A percentile compares a stretch with the other conserved stretches of the same genome.
Conservation (phyloP, 2,113 vertebrate genomes). For the Gadus chalcogrammus region DNA sequence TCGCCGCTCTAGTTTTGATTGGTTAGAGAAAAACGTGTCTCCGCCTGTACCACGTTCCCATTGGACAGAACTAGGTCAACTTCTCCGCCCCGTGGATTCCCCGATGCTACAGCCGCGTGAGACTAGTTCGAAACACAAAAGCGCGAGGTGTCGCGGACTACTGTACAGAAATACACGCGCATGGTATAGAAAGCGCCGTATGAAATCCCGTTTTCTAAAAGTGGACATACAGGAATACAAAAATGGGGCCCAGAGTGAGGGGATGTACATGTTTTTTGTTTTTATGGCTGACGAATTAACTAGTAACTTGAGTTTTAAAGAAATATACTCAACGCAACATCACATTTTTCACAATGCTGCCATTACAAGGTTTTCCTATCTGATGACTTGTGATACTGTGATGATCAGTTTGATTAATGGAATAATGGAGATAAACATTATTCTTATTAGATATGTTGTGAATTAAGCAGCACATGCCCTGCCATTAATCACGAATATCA, state of each 20-base stretch:
- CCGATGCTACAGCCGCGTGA: slow-evolving; percentile 77
- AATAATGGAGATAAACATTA: no score
- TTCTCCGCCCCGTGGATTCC: slow-evolving; percentile 61
- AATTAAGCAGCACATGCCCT: no score
- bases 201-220: slow-evolving; percentile 32
- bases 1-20: slow-evolving; percentile 49
- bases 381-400: no score
- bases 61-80: slow-evolving; percentile 64
- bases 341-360: no score
- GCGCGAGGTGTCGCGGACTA: slow-evolving; percentile 51
- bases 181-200: slow-evolving; percentile 39
- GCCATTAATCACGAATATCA: no score
- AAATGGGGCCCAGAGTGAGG: neutral
- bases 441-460: no score
- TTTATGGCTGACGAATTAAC: no score
- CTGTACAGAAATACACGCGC: slow-evolving; percentile 48
- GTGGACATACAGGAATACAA: slow-evolving; percentile 5
- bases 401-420: no score
- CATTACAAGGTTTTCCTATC: no score
- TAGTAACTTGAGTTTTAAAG: no score
- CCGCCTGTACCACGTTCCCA: slow-evolving; percentile 49
- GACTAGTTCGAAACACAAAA: slow-evolving; percentile 54
- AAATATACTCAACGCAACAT: no score
- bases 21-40: slow-evolving; percentile 28
- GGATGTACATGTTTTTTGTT: no score